Evolutionary conservation across 1,140 invertebrate genomes (phyloP).

Genomic region (Brachionus rubens): DNA sequence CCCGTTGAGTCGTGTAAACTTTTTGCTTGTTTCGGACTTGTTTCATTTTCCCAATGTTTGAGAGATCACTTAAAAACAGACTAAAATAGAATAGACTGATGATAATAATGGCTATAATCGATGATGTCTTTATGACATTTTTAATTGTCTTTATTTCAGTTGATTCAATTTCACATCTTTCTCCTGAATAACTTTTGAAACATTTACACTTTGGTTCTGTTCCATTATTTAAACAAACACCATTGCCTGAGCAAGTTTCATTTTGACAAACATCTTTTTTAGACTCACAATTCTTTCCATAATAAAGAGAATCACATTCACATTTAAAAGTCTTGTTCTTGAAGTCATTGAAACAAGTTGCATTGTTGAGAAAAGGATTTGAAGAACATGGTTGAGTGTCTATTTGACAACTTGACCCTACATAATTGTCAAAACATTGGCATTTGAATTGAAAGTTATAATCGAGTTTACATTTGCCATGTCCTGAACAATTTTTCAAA

Average conservation of each 20-base stretch:
- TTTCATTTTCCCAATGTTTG: no score
- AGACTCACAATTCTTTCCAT: not conserved
- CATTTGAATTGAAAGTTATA: not conserved
- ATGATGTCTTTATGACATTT: not conserved
- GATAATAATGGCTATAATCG: not conserved
- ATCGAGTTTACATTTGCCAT: not conserved
- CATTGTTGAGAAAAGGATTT: conserved; percentile 37
- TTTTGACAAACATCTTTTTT: conserved; percentile 5
- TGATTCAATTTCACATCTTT: conserved; percentile 19
- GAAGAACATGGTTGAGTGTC: conserved; percentile 8
- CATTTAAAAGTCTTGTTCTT: not conserved
- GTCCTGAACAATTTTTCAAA: not conserved
- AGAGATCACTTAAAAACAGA: no score
- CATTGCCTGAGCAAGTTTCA: conserved; percentile 25
- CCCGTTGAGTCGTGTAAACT: no score
- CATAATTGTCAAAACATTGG: not conserved
- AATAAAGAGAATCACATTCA: not conserved
- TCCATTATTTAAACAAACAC: not conserved
- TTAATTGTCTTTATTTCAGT: not conserved
- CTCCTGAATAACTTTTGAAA: not conserved
- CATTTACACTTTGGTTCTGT: conserved; percentile 13
- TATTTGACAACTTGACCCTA: not conserved
- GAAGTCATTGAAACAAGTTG: not conserved
- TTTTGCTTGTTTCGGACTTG: no score
- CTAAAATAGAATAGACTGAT: no score